These are phyloP conservation scores for Orthonychiurus folsomi DNA, from an alignment of 2,888 invertebrate species.

Conservation along the genomic window DNA sequence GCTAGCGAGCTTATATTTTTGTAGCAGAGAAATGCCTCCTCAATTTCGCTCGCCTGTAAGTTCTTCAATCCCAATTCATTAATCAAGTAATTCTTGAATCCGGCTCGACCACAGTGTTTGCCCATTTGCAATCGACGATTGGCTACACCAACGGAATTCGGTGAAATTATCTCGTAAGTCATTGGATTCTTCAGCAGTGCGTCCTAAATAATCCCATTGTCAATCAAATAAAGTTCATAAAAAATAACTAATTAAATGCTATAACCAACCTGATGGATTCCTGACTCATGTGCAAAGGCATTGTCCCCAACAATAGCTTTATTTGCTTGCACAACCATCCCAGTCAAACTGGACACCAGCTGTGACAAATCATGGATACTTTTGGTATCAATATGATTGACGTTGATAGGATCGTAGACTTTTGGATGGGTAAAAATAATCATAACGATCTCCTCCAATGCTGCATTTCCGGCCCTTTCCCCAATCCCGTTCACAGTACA, in stretches of 20 bases:
- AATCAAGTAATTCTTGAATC: neutral
- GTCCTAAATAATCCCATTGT: neutral
- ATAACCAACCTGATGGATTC: neutral
- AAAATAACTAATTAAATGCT: no score
- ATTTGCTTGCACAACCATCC: neutral
- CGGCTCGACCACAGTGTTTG: neutral
- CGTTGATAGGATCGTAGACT: neutral
- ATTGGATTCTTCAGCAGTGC: neutral
- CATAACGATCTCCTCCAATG: neutral
- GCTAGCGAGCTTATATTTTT: no score
- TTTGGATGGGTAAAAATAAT: neutral
- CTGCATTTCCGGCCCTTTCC: neutral
- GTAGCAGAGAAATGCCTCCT: neutral
- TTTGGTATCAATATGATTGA: neutral
- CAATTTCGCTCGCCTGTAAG: neutral
- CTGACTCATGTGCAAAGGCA: neutral
- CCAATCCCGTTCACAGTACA: neutral
- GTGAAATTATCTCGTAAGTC: neutral
- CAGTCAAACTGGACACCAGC: neutral
- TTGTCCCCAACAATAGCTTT: neutral
- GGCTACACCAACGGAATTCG: neutral
- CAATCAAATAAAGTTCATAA: neutral
- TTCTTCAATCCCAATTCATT: neutral
- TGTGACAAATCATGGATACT: neutral
- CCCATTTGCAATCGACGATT: neutral